Evolutionary conservation across 2,888 invertebrate genomes (phyloP).

Genomic region (Agonopterix arenella): DNA sequence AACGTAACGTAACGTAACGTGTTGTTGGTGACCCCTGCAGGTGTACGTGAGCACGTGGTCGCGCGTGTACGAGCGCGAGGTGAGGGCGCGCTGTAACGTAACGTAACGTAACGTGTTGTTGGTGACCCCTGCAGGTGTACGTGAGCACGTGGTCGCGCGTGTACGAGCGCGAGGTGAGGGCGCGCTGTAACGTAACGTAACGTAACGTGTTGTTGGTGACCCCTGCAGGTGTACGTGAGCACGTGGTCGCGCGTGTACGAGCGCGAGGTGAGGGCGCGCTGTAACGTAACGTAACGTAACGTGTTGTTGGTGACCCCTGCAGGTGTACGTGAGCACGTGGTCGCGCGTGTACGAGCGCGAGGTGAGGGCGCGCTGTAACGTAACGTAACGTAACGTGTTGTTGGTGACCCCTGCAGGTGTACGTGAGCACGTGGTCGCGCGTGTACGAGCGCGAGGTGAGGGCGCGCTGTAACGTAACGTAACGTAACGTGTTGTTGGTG

Average conservation of each 20-base stretch:
- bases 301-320: not conserved
- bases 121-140: conserved; percentile 62
- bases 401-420: conserved; percentile 37
- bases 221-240: conserved; percentile 78
- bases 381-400: too few species aligned
- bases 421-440: conserved; percentile 89
- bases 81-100: too few species aligned
- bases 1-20: too few species aligned
- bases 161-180: conserved; percentile 92
- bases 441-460: conserved; percentile 94
- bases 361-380: too few species aligned
- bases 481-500: not conserved
- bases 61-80: conserved; percentile 93
- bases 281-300: too few species aligned
- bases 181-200: too few species aligned
- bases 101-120: too few species aligned
- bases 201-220: not conserved
- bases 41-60: conserved; percentile 87
- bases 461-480: too few species aligned
- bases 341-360: conserved; percentile 93
- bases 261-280: conserved; percentile 78
- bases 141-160: conserved; percentile 89
- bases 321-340: conserved; percentile 84
- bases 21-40: not conserved
- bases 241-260: conserved; percentile 93